Evolutionary conservation across 2,797 vertebrate species (phyloP).

Genomic region (Centropyge bicolor): DNA sequence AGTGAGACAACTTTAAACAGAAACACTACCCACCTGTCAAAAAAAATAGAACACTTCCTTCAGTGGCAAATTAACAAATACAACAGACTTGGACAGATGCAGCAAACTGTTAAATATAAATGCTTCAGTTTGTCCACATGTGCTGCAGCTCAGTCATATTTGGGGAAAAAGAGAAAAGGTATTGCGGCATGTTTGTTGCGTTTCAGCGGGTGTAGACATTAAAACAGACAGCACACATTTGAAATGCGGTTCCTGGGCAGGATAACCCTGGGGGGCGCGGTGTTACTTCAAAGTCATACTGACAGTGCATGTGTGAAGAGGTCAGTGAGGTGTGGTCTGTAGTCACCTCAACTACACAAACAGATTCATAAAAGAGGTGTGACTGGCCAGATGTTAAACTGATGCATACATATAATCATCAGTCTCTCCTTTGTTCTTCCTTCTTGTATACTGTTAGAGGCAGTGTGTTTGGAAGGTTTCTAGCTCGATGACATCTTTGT

Average conservation of each 20-base stretch:
- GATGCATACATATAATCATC: background rate
- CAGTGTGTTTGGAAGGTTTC: conserved; percentile 47
- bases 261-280: background rate
- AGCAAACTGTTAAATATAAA: background rate
- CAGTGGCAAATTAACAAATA: conserved; percentile 18
- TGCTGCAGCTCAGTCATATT: conserved; percentile 3
- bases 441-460: conserved; percentile 23
- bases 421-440: conserved; percentile 29
- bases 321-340: background rate
- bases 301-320: background rate
- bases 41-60: conserved; percentile 11
- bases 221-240: conserved; percentile 15
- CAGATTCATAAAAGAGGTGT: background rate
- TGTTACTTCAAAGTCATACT: background rate
- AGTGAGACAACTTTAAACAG: conserved; percentile 4
- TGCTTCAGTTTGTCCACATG: background rate
- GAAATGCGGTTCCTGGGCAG: background rate
- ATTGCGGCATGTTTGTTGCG: conserved; percentile 48
- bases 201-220: conserved; percentile 45
- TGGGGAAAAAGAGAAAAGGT: background rate
- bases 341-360: background rate
- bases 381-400: background rate
- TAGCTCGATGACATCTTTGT: conserved; percentile 26
- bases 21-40: background rate
- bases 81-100: background rate